These are phyloP conservation scores for Cryptophagus acutangulus DNA, from an alignment of 2,888 invertebrate species.

Conservation along the genomic window DNA sequence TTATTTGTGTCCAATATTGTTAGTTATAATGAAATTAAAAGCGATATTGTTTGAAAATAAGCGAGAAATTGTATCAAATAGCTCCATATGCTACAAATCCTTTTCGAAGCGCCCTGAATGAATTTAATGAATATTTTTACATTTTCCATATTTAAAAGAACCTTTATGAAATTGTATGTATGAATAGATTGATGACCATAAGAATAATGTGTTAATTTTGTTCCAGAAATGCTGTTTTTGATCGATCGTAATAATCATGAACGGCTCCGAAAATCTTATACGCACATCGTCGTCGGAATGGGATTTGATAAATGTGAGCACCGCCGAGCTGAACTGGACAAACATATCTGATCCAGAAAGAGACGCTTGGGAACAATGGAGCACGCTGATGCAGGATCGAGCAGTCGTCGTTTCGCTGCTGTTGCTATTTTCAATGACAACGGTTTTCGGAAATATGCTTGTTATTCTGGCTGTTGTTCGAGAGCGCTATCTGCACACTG, in stretches of 20 bases:
- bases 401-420: constrained; percentile 75
- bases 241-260: constrained; percentile 25
- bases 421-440: constrained; percentile 82
- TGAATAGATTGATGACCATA: too few species aligned
- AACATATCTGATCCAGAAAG: constrained; percentile 39
- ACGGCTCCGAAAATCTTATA: constrained; percentile 28
- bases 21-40: too few species aligned
- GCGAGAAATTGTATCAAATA: too few species aligned
- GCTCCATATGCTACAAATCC: too few species aligned
- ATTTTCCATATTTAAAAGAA: too few species aligned
- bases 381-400: constrained; percentile 61
- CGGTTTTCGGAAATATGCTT: constrained; percentile 91
- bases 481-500: constrained; percentile 91
- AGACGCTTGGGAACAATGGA: constrained; percentile 48
- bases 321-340: constrained; percentile 27
- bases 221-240: constrained; percentile 28
- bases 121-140: too few species aligned
- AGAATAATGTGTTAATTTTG: too few species aligned
- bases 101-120: too few species aligned
- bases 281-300: constrained; percentile 18
- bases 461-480: constrained; percentile 91
- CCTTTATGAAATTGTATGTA: too few species aligned
- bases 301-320: constrained; percentile 24
- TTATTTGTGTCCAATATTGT: too few species aligned
- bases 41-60: too few species aligned